Evolutionary conservation across 2,113 vertebrate species (phyloP).

Genomic region (Alethe diademata): DNA sequence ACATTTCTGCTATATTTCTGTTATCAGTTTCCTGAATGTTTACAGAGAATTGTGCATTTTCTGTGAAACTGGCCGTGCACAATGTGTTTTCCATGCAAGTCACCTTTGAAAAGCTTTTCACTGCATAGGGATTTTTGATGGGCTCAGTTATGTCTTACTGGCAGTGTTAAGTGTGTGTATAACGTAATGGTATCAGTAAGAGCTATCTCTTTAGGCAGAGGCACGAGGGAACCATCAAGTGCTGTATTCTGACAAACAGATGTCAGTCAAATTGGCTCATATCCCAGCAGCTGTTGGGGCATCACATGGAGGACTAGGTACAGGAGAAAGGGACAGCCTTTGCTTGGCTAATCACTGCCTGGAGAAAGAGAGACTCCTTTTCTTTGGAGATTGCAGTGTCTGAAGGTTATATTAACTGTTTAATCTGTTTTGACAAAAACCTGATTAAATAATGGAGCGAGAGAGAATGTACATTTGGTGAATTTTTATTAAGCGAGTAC

Average conservation of each 20-base stretch:
- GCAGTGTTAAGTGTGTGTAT: neutral
- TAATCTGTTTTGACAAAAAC: neutral
- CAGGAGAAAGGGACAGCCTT: neutral
- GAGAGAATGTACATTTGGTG: neutral
- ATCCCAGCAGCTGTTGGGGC: neutral
- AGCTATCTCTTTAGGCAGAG: neutral
- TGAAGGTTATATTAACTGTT: neutral
- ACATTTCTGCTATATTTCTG: neutral
- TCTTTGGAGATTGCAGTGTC: neutral
- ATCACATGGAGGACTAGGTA: neutral
- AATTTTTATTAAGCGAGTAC: neutral
- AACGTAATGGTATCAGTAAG: neutral
- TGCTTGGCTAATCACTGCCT: neutral
- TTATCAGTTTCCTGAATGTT: neutral
- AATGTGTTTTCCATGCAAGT: neutral
- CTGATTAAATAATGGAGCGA: neutral
- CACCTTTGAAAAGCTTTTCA: neutral
- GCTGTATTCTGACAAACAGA: neutral
- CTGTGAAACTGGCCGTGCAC: neutral
- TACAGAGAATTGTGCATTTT: neutral
- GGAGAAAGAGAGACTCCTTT: neutral
- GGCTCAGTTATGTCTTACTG: neutral
- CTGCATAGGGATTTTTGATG: neutral
- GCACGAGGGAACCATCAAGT: neutral
- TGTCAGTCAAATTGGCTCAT: neutral